These are phyloP conservation scores for Cryptotermes secundus DNA, from an alignment of 1,140 invertebrate species.

Conservation along the genomic window DNA sequence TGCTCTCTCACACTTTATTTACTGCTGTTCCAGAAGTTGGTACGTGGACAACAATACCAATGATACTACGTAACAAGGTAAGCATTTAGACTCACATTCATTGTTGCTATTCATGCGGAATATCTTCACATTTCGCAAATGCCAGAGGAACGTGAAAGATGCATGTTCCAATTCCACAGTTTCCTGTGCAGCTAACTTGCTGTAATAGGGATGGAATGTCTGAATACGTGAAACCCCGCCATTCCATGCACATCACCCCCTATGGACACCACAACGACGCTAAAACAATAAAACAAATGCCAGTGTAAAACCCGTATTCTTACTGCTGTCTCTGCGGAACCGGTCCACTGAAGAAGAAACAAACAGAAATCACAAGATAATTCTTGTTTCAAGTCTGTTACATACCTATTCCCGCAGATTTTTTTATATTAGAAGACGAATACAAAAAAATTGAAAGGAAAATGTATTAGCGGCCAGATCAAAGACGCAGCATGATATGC, in stretches of 20 bases:
- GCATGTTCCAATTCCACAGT: no score
- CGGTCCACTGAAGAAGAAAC: background rate
- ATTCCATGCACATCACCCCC: background rate
- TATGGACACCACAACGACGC: background rate
- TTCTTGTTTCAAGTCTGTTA: background rate
- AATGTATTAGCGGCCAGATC: background rate
- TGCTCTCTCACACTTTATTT: no score
- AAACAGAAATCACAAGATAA: background rate
- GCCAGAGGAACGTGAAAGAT: background rate
- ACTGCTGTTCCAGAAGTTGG: no score
- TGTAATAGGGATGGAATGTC: background rate
- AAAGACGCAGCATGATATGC: slow-evolving; percentile 11
- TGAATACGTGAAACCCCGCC: background rate
- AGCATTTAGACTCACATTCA: no score
- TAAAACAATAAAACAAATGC: background rate
- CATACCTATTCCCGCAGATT: background rate
- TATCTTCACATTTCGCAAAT: background rate
- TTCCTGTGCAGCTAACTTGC: background rate
- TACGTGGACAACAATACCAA: no score
- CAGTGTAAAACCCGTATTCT: background rate
- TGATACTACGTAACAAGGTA: no score
- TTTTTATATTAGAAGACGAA: background rate
- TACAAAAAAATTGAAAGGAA: background rate
- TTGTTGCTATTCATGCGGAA: background rate
- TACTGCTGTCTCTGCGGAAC: background rate